Percentiles rank a stretch among this genome's conserved stretches.
Conservation (phyloP, 2,797 vertebrate species). For the Eulemur mongoz region DNA sequence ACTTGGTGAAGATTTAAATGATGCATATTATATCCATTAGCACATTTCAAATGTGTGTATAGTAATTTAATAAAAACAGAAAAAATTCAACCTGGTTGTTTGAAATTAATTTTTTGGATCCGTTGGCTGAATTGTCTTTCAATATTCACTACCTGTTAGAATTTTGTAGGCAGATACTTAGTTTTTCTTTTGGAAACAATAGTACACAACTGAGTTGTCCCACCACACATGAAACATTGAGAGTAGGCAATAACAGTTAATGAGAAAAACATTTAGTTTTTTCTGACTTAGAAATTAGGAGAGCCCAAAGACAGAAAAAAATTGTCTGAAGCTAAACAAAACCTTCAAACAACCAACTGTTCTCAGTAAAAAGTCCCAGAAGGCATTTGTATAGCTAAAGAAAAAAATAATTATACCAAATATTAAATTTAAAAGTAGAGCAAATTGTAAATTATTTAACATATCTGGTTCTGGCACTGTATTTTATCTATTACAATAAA, state of each 20-base stretch:
- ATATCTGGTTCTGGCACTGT: slow-evolving; percentile 36
- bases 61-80: not conserved
- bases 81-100: not conserved
- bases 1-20: not conserved
- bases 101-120: not conserved
- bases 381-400: slow-evolving; percentile 18
- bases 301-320: not conserved
- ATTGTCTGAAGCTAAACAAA: not conserved
- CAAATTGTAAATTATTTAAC: slow-evolving; percentile 51
- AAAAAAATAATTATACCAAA: not conserved
- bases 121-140: not conserved
- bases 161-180: not conserved
- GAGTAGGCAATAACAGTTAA: not conserved
- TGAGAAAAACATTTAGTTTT: not conserved
- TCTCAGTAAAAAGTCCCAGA: not conserved
- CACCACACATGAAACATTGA: not conserved
- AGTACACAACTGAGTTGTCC: not conserved
- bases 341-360: not conserved
- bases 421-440: slow-evolving; percentile 6
- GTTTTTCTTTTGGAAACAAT: not conserved
- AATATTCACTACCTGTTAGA: not conserved
- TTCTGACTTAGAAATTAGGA: not conserved
- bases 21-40: not conserved
- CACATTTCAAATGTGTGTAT: not conserved
- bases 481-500: not conserved